Conservation (phyloP, 2,888 invertebrate genomes). For the Luperina testacea region DNA sequence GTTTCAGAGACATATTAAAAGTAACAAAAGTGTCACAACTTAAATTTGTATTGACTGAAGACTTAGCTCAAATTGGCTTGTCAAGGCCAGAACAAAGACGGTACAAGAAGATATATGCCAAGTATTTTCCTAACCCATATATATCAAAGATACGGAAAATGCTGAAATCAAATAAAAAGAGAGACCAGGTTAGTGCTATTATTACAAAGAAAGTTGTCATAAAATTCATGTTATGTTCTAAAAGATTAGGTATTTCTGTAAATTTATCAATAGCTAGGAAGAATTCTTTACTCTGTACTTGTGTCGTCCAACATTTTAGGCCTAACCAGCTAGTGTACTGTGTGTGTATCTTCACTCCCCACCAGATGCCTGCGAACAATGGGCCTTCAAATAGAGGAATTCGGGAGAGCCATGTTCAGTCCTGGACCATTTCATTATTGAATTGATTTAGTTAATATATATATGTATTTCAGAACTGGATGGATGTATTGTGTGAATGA, state of each 20-base stretch:
- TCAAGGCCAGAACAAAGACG: conserved; percentile 98
- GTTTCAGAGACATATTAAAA: conserved; percentile 95
- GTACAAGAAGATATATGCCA: conserved; percentile 97
- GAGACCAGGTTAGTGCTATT: conserved; percentile 82
- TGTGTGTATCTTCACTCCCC: neutral
- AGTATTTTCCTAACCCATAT: conserved; percentile 98
- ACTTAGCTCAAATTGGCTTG: conserved; percentile 97
- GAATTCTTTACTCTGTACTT: neutral
- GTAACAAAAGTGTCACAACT: conserved; percentile 96
- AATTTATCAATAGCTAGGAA: neutral
- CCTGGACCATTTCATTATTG: neutral
- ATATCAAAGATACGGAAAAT: conserved; percentile 97
- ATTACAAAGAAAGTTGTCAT: neutral
- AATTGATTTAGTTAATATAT: neutral
- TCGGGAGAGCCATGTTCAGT: no score
- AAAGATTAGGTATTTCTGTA: neutral
- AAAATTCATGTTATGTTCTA: neutral
- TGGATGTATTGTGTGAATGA: neutral
- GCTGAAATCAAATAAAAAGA: conserved; percentile 91
- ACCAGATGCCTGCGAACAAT: neutral
- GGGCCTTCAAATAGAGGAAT: neutral
- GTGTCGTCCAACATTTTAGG: neutral
- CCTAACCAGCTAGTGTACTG: neutral
- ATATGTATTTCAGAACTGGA: neutral
- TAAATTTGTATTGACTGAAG: conserved; percentile 98